These are phyloP conservation scores for Musca domestica DNA, from an alignment of 1,140 invertebrate species.

Conservation along the genomic window DNA sequence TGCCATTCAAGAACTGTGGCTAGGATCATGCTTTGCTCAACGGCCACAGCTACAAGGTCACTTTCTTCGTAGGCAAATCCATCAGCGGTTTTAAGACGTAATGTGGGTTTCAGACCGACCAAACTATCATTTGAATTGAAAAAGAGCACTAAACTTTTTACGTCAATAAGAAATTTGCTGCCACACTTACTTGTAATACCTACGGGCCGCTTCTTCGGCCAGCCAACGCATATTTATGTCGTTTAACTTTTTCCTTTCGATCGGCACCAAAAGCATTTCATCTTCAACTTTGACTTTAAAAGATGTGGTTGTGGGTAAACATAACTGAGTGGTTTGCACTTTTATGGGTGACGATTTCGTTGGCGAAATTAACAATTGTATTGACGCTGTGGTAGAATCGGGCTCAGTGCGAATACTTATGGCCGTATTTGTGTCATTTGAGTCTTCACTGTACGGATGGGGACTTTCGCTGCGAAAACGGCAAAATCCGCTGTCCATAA, in stretches of 20 bases:
- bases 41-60: conserved; percentile 61
- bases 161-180: neutral
- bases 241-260: conserved; percentile 60
- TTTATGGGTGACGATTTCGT: conserved; percentile 41
- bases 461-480: conserved; percentile 56
- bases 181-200: conserved; percentile 66
- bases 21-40: conserved; percentile 58
- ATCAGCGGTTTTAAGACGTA: conserved; percentile 65
- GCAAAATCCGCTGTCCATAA: conserved; percentile 49
- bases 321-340: conserved; percentile 34
- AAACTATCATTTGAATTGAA: conserved; percentile 52
- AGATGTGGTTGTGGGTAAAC: conserved; percentile 43
- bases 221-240: conserved; percentile 67
- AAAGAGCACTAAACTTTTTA: neutral
- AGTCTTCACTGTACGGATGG: conserved; percentile 38
- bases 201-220: conserved; percentile 64
- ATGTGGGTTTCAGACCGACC: conserved; percentile 62
- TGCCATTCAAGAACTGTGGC: conserved; percentile 65
- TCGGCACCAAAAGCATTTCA: conserved; percentile 63
- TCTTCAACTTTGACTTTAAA: conserved; percentile 66
- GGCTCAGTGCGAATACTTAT: conserved; percentile 43
- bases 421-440: conserved; percentile 31
- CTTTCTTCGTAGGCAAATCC: conserved; percentile 66
- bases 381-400: conserved; percentile 47
- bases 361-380: conserved; percentile 46